Conservation (phyloP, 2,113 vertebrate genomes). For the Empidonax traillii region DNA sequence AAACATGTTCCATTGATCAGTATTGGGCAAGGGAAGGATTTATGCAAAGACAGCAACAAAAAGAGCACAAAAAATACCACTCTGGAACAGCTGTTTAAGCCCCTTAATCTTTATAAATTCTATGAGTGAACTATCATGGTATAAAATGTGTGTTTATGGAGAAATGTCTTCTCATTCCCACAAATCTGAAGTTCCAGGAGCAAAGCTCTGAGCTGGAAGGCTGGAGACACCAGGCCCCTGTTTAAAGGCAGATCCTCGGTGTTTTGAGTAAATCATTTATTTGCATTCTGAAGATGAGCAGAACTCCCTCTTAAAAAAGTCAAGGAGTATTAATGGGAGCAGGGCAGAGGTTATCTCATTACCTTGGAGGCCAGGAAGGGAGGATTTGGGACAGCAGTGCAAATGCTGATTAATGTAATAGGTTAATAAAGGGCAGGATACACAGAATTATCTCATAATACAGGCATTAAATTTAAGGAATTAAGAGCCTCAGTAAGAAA, state of each 20-base stretch:
- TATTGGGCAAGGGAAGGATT: not conserved
- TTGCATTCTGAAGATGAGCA: not conserved
- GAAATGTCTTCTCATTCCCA: not conserved
- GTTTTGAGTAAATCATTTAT: not conserved
- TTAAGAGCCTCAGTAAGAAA: slow-evolving; percentile 27
- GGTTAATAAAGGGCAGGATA: slow-evolving; percentile 55
- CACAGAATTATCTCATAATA: slow-evolving; percentile 19
- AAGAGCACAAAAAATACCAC: not conserved
- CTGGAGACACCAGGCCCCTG: not conserved
- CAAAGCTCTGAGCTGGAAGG: not conserved
- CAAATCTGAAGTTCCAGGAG: not conserved
- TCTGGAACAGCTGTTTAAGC: not conserved
- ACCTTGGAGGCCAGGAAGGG: not conserved
- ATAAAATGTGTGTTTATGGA: not conserved
- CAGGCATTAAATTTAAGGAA: slow-evolving; percentile 1
- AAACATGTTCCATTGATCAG: not conserved
- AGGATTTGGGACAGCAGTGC: slow-evolving; percentile 2
- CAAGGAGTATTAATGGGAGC: slow-evolving; percentile 19
- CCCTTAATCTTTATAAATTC: not conserved
- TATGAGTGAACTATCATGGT: not conserved
- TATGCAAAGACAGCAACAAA: not conserved
- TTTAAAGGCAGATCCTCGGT: not conserved
- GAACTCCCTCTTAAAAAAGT: not conserved
- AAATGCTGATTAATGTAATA: slow-evolving; percentile 50
- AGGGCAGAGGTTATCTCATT: slow-evolving; percentile 42